Percentiles rank a stretch among this genome's conserved stretches.
phyloP scores from a whole-genome alignment of 2,113 vertebrate genomes.

The Eurypyga helias region DNA sequence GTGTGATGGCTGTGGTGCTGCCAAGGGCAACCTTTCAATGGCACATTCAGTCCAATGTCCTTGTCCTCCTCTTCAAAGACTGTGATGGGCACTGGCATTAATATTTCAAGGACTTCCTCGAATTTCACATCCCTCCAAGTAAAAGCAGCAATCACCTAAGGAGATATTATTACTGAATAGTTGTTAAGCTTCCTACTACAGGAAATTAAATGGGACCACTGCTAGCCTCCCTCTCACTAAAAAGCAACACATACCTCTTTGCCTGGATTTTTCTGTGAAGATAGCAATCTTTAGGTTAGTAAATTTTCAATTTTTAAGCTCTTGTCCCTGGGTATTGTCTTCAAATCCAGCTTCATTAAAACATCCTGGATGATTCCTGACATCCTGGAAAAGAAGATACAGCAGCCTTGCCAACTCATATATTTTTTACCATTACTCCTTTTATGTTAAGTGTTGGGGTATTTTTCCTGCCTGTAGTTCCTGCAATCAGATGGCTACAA shows the following conservation, averaged over 20 bases:
- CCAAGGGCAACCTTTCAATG: constrained; percentile 26
- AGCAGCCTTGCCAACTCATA: not conserved
- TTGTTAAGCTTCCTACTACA: constrained; percentile 27
- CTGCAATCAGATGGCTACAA: not conserved
- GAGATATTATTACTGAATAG: not conserved
- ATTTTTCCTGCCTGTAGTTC: not conserved
- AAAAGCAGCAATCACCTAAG: constrained; percentile 9
- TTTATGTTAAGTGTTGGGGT: not conserved
- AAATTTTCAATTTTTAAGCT: not conserved
- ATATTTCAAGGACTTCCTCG: constrained; percentile 57
- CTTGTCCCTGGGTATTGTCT: not conserved
- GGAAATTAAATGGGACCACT: constrained; percentile 49
- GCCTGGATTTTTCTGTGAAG: not conserved
- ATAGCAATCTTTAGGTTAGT: not conserved
- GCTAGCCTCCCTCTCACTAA: not conserved
- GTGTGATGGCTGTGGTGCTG: not conserved
- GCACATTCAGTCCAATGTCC: constrained; percentile 6
- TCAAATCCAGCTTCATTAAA: not conserved
- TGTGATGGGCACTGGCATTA: constrained; percentile 16
- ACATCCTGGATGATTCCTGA: no score
- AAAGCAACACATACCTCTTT: not conserved
- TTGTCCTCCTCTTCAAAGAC: constrained; percentile 24
- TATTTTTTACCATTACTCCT: not conserved
- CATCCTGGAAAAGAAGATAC: not conserved
- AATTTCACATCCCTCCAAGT: not conserved